Evolutionary conservation across 2,888 invertebrate species (phyloP).

Genomic region (Eumerus sabulonum): DNA sequence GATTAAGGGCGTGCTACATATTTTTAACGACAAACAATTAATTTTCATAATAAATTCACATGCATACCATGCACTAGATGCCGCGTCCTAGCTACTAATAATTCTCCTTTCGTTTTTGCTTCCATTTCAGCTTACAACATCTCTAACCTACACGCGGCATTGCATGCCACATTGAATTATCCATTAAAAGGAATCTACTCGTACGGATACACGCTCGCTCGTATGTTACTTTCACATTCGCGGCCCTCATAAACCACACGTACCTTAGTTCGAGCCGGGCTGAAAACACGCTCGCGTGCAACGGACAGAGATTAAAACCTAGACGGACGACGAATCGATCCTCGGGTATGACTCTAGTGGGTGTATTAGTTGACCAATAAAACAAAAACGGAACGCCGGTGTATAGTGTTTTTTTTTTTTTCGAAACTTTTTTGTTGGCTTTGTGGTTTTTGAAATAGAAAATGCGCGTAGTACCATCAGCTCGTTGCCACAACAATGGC

Average conservation of each 20-base stretch:
- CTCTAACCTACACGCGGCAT: constrained; percentile 15
- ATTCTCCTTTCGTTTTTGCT: constrained; percentile 22
- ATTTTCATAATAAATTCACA: constrained; percentile 65
- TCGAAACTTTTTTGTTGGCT: too few relatives aligned
- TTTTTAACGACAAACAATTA: constrained; percentile 67
- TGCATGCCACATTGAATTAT: constrained; percentile 57
- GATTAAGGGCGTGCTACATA: constrained; percentile 65
- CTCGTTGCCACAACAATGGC: constrained; percentile 56
- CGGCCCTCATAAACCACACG: constrained; percentile 38
- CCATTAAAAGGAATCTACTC: constrained; percentile 38
- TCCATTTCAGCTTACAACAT: constrained; percentile 44
- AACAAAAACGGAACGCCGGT: too few relatives aligned
- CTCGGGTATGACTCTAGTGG: constrained; percentile 46
- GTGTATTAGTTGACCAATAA: constrained; percentile 49
- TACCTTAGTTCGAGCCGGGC: constrained; percentile 12
- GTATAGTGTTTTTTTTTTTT: too few relatives aligned
- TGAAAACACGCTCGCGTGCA: too few relatives aligned
- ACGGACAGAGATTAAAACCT: constrained; percentile 2
- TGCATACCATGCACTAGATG: neutral
- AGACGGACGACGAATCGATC: constrained; percentile 32
- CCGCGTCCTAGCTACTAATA: constrained; percentile 20
- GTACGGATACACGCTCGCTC: neutral
- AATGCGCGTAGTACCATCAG: constrained; percentile 60
- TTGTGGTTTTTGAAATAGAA: constrained; percentile 32
- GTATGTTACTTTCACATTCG: constrained; percentile 52